phyloP scores from a whole-genome alignment of 2,888 invertebrate genomes.

The Lasioglossum malachurum region DNA sequence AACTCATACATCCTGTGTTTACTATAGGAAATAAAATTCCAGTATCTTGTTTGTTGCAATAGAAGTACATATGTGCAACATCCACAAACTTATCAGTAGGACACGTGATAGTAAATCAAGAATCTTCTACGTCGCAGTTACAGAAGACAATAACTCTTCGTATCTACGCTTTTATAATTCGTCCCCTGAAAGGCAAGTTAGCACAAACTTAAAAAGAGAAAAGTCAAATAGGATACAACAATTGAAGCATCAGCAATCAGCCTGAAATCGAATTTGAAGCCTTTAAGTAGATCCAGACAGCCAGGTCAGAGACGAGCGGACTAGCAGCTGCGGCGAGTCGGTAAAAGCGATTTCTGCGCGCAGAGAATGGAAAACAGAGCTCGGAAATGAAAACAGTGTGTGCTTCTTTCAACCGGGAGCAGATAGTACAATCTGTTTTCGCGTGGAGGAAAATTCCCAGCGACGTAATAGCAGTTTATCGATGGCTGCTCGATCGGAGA shows the following conservation, averaged over 20 bases:
- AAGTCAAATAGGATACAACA: background rate
- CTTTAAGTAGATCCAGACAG: background rate
- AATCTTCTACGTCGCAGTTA: background rate
- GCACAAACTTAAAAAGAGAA: background rate
- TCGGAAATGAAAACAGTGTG: background rate
- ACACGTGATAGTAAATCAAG: background rate
- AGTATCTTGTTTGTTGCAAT: background rate
- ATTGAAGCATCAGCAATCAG: background rate
- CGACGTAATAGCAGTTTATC: background rate
- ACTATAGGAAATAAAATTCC: background rate
- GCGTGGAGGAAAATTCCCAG: background rate
- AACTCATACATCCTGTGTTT: background rate
- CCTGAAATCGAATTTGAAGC: too few species aligned
- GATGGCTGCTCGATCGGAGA: background rate
- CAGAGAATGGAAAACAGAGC: background rate
- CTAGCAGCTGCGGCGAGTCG: background rate
- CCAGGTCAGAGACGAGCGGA: background rate
- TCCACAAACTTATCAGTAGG: background rate
- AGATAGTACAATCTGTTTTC: background rate
- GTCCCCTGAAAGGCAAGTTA: background rate
- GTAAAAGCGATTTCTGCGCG: background rate
- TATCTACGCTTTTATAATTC: background rate
- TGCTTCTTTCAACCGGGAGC: background rate
- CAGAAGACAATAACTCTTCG: background rate
- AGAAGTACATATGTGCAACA: background rate